phyloP scores from a whole-genome alignment of 2,113 vertebrate species.

The Scopus umbretta region DNA sequence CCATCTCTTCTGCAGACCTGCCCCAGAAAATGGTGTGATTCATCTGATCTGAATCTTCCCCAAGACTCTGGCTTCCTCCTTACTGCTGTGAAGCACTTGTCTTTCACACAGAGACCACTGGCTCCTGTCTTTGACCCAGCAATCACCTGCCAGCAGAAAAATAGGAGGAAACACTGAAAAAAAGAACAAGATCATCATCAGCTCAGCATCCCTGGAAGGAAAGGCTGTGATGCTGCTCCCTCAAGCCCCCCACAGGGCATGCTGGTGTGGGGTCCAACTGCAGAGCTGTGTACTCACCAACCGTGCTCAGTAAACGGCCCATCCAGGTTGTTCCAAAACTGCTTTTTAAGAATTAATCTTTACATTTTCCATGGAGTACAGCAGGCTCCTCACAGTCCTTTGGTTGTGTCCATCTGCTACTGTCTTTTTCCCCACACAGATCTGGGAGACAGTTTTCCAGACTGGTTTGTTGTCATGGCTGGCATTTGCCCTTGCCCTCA shows the following conservation, averaged over 20 bases:
- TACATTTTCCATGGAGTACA: background rate
- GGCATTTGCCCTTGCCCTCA: background rate
- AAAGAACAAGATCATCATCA: background rate
- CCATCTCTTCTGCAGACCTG: background rate
- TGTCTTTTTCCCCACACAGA: background rate
- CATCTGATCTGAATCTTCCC: background rate
- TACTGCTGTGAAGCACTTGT: background rate
- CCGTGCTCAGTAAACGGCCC: background rate
- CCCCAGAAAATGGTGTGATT: background rate
- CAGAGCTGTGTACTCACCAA: background rate
- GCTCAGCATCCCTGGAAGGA: background rate
- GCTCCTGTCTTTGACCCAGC: background rate
- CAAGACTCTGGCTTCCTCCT: background rate
- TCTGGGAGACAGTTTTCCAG: background rate
- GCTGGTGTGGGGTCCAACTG: background rate
- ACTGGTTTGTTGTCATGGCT: fast-evolving
- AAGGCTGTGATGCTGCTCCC: fast-evolving
- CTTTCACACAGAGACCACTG: background rate
- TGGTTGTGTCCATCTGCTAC: background rate
- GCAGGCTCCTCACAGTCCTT: background rate
- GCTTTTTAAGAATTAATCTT: background rate
- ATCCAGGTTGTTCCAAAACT: background rate
- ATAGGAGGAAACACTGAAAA: background rate
- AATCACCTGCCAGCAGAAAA: background rate
- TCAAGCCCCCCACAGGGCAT: background rate